Evolutionary conservation across 1,140 invertebrate species (phyloP).

Genomic region (Lordiphosa mommai): DNA sequence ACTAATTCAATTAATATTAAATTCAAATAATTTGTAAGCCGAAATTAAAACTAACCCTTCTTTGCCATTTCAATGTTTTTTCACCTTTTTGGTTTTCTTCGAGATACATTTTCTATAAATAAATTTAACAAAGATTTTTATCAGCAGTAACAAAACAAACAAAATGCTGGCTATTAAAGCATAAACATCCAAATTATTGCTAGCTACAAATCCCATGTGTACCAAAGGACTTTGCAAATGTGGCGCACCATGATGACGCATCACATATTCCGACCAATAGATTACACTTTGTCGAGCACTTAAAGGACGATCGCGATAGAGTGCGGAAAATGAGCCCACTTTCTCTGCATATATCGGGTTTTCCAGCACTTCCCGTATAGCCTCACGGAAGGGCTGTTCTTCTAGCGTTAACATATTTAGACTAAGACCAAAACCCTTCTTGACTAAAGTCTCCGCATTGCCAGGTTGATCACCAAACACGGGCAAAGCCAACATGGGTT

Average conservation of each 20-base stretch:
- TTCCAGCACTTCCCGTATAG: slow-evolving; percentile 26
- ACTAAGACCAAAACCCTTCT: slow-evolving; percentile 79
- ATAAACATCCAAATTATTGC: slow-evolving; percentile 12
- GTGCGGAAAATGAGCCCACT: slow-evolving; percentile 20
- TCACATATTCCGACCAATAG: slow-evolving; percentile 55
- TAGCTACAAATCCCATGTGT: slow-evolving; percentile 31
- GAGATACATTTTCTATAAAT: not conserved
- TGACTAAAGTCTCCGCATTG: slow-evolving; percentile 80
- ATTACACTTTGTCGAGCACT: slow-evolving; percentile 26
- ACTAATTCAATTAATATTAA: no score
- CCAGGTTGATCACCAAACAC: slow-evolving; percentile 83
- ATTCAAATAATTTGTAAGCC: no score
- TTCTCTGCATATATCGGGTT: slow-evolving; percentile 34
- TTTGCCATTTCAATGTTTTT: not conserved
- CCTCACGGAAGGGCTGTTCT: slow-evolving; percentile 49
- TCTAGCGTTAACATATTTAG: slow-evolving; percentile 69
- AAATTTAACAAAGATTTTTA: not conserved
- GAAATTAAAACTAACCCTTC: no score
- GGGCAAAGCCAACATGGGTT: slow-evolving; percentile 86
- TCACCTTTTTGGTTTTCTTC: not conserved
- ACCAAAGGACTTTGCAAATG: slow-evolving; percentile 70
- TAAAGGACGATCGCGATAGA: slow-evolving; percentile 52
- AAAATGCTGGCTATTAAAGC: not conserved
- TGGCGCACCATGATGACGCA: slow-evolving; percentile 77
- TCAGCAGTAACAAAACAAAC: not conserved